These are phyloP conservation scores for Petrocephalus microphthalmus DNA, from an alignment of 2,113 vertebrate genomes.

Conservation along the genomic window DNA sequence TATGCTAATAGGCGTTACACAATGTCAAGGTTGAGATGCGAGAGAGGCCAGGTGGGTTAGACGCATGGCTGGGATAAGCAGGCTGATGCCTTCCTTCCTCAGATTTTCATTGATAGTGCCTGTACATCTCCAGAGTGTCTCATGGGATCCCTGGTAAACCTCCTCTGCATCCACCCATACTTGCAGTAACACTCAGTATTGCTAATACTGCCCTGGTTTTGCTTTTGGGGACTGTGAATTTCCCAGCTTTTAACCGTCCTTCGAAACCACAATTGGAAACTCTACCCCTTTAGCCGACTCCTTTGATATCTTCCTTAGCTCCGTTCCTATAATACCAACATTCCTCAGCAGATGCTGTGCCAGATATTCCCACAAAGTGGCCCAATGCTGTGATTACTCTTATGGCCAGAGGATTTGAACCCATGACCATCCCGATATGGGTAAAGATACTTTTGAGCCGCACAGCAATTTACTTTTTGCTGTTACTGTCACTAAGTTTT, in stretches of 20 bases:
- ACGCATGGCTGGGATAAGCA: neutral
- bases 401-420: neutral
- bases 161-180: neutral
- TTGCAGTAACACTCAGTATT: neutral
- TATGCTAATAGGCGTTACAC: neutral
- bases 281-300: neutral
- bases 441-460: neutral
- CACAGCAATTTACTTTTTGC: conserved; percentile 63
- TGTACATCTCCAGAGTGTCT: neutral
- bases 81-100: neutral
- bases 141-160: neutral
- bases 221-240: neutral
- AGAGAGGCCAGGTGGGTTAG: neutral
- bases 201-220: neutral
- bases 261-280: neutral
- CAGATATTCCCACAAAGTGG: neutral
- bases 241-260: neutral
- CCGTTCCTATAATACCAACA: neutral
- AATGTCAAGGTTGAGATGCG: neutral
- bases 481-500: conserved; percentile 74
- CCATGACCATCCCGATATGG: neutral
- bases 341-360: neutral
- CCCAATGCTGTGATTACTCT: neutral
- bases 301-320: neutral
- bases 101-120: neutral